Evolutionary conservation across 2,888 invertebrate species (phyloP), one percentile per base, ranked within the genome.

Genomic region (Bellardia bayeri): DNA sequence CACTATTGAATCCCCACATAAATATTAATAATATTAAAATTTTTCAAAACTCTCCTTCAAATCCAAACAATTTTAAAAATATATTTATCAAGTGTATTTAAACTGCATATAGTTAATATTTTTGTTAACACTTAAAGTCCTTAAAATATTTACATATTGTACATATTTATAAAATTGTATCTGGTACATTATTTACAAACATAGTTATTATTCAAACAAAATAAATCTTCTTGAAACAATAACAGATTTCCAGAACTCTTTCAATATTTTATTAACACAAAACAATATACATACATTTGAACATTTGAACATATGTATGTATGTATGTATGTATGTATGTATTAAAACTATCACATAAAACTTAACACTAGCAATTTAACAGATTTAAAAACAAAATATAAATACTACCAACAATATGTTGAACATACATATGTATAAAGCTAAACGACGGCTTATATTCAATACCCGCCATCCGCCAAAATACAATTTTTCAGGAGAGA

Each of bases 361-460:
- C 61, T 63, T 80, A 63, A 80, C 69, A 80, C 79, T 56, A 61
- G 13, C 69, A 80, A 79, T 80, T 80, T 80, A 69, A 80, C 69
- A 51, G 69, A 71, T 71, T 69, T 61, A 14, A 30, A 78, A 66
- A 54, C 23, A 56, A 51, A 56, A 66, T 45, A 56, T 30, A 63
- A 68, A 56, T 8, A 42, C 11, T n/a, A 64, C 54, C 40, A 76
- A 64, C 33, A 66, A 16, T 13, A 37, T 40, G 1, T 0, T 14
- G n/a, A 4, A 63, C 30, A 23, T n/a, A n/a, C n/a, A n/a, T n/a
- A n/a, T n/a, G n/a, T n/a, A 64, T 33, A 3, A 51, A 49, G 42
- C 61, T 45, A 69, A 14, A n/a, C n/a, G n/a, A n/a, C n/a, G n/a
- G n/a, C n/a, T n/a, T n/a, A n/a, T n/a, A n/a, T n/a, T n/a, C n/a